A percentile compares a stretch with the other conserved stretches of the same genome.
These are phyloP conservation scores for Gracilinanus agilis DNA, from an alignment of 2,113 vertebrate genomes.

Conservation along the genomic window DNA sequence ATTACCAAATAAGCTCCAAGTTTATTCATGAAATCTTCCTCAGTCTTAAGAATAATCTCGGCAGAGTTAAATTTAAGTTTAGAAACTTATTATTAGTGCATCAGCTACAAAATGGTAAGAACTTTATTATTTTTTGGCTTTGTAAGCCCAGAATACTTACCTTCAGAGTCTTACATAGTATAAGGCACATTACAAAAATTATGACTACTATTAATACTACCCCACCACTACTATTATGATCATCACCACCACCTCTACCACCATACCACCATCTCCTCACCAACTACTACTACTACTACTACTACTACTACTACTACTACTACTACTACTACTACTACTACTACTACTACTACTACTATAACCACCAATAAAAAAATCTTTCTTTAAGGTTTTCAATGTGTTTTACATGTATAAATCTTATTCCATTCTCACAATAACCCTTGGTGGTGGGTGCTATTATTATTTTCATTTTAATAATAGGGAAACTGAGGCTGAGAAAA, in stretches of 20 bases:
- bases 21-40: not conserved
- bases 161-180: not conserved
- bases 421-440: not conserved
- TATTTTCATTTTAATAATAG: not conserved
- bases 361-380: not conserved
- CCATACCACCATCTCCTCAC: no score
- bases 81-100: not conserved
- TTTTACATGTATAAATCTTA: not conserved
- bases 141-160: not conserved
- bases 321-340: no score
- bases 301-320: no score
- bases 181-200: not conserved
- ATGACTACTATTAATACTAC: no score
- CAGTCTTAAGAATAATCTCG: not conserved
- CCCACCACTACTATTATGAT: no score
- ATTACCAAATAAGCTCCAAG: not conserved
- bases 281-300: no score
- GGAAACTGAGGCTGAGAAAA: not conserved
- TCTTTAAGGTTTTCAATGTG: not conserved
- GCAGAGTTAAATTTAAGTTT: not conserved
- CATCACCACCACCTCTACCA: no score
- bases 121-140: not conserved
- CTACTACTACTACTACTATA: no score
- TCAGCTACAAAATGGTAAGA: not conserved
- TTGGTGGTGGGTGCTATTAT: not conserved